Base-by-base conservation (phyloP, 2,888 invertebrate species). In the Agriopis marginaria region DNA sequence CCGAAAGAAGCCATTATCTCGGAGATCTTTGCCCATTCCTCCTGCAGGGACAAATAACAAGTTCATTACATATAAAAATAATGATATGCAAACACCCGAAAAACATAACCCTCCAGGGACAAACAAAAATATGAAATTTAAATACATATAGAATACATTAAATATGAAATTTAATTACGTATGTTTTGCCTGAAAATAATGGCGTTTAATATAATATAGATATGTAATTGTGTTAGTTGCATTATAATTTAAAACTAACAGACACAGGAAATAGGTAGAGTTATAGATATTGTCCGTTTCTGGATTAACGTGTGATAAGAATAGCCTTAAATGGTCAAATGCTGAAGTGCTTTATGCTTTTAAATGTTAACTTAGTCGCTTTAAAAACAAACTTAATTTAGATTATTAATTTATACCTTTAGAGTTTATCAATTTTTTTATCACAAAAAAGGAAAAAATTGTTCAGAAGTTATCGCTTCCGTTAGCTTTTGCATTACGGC, bases 1-100 rank as follows among this genome's bases (percentile, higher is more conserved):
- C 98, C 98, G 85, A 99, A 98, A 1, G 98, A 98, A 54, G 98
- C 98, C 97, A 99, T 98, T 82, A 99, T 99, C 91, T 98, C 98
- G 59, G 98, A 98, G 82, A 99, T 98, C 93, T 98, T 98, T 39
- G 98, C 98, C 98, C 99, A 99, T 93, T 99, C 99, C 91, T 98
- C 98, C 92, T 97, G 96, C 79, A 56, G 3, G 60, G 55, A 45
- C 32, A 3, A 14, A 49, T 39, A n/a, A 14, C 11, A 11, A 44
- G 3, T 32, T 7, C 0, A 44, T 23, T 14, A 11, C 1, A 42
- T 40, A 39, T 53, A n/a, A 5, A 50, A 7, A 17, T n/a, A 47
- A 47, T 47, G 47, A 12, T n/a, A 47, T 45, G 5, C 32, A 32
- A 32, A 32, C 32, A 32, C 5, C 32, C 3, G 5, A 32, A 32